Percentiles rank a stretch among this genome's conserved stretches.
phyloP scores from a whole-genome alignment of 2,113 vertebrate species.

The Mola mola region DNA sequence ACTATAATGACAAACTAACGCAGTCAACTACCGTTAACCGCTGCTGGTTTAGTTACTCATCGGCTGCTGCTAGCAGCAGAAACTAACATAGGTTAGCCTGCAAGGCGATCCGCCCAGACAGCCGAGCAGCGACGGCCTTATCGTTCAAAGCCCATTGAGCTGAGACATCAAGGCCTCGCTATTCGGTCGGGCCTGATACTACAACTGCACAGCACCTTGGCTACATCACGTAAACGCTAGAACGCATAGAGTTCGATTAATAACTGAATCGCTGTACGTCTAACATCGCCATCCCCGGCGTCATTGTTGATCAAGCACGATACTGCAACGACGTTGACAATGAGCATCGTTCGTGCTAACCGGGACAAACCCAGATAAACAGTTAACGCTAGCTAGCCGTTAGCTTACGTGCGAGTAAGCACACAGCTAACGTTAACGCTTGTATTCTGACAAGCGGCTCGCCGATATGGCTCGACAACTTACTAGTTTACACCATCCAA shows the following conservation, averaged over 20 bases:
- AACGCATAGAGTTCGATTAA: not conserved
- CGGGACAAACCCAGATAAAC: constrained; percentile 37
- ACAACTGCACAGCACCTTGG: constrained; percentile 14
- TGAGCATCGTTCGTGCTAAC: constrained; percentile 46
- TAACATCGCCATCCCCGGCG: not conserved
- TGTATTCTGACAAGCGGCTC: constrained; percentile 38
- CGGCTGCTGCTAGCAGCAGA: constrained; percentile 48
- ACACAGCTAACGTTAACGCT: constrained; percentile 31
- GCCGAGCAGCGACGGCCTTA: constrained; percentile 64
- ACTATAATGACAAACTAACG: constrained; percentile 14
- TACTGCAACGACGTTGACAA: constrained; percentile 36
- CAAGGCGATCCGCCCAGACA: constrained; percentile 73
- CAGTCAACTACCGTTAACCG: constrained; percentile 41
- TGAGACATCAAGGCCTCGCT: constrained; percentile 65
- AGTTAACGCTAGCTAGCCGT: constrained; percentile 42
- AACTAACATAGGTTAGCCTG: constrained; percentile 54
- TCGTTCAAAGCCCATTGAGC: constrained; percentile 60
- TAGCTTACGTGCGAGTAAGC: constrained; percentile 52
- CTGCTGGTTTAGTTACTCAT: constrained; percentile 57
- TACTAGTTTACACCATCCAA: not conserved
- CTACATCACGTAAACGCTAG: not conserved
- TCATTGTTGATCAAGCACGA: constrained; percentile 27
- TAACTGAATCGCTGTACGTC: not conserved
- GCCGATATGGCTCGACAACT: constrained; percentile 39
- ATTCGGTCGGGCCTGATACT: constrained; percentile 56